Evolutionary conservation across 2,797 vertebrate species (phyloP).

Genomic region (Danio aesculapii): DNA sequence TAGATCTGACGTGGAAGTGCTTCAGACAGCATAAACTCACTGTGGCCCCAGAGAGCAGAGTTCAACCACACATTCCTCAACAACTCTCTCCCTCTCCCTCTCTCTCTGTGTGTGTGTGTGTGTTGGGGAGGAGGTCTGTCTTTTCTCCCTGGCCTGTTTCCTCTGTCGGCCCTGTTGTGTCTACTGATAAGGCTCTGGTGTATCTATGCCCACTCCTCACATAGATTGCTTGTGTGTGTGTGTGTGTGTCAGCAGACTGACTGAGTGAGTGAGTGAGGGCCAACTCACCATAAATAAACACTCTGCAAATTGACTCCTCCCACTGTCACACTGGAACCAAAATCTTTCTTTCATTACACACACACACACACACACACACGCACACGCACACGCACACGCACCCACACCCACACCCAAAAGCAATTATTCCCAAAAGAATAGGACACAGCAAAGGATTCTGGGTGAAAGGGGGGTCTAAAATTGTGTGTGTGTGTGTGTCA

Average conservation of each 20-base stretch:
- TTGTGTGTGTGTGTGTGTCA: constrained; percentile 30
- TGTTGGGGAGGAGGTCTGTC: constrained; percentile 54
- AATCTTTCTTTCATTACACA: constrained; percentile 31
- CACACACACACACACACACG: background rate
- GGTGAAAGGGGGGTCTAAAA: constrained; percentile 18
- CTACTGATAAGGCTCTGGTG: constrained; percentile 56
- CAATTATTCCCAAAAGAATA: constrained; percentile 50
- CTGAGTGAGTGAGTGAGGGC: background rate
- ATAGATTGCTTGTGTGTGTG: constrained; percentile 18
- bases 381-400: background rate
- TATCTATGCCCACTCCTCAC: constrained; percentile 43
- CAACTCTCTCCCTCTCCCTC: background rate
- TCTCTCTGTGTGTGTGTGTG: constrained; percentile 25
- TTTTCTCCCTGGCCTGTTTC: constrained; percentile 58
- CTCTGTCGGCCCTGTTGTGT: constrained; percentile 57
- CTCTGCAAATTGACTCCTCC: constrained; percentile 33
- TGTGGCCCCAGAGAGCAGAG: constrained; percentile 36
- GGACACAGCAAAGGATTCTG: constrained; percentile 35
- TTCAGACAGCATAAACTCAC: constrained; percentile 44
- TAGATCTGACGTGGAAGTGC: constrained; percentile 20
- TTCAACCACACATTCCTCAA: constrained; percentile 46
- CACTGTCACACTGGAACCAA: constrained; percentile 10
- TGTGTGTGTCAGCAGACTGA: constrained; percentile 27
- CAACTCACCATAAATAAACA: constrained; percentile 46
- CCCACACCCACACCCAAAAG: constrained; percentile 13